Conservation (phyloP, 2,888 invertebrate species). For the Polymixis flavicincta region DNA sequence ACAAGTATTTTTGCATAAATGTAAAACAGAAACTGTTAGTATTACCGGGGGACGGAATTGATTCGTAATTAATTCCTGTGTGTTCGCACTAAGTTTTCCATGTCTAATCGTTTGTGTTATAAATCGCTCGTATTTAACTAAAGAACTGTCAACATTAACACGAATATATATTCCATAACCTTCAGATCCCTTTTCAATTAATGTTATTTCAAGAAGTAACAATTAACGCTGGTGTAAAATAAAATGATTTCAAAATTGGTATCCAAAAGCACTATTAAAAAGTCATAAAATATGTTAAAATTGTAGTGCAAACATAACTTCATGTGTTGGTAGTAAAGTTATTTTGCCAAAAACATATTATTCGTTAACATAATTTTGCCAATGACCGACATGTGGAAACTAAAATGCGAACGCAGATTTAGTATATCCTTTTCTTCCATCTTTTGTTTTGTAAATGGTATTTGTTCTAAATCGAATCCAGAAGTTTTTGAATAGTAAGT, state of each 20-base stretch:
- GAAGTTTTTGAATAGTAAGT: neutral
- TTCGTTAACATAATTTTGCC: neutral
- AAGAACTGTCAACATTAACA: neutral
- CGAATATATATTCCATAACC: neutral
- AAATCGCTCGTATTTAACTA: neutral
- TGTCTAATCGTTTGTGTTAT: neutral
- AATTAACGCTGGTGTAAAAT: neutral
- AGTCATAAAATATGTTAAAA: neutral
- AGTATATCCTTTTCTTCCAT: neutral
- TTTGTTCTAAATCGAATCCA: neutral
- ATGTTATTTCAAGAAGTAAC: neutral
- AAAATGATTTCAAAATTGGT: neutral
- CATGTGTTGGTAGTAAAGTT: neutral
- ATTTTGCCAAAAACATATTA: neutral
- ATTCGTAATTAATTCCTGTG: neutral
- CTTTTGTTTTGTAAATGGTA: neutral
- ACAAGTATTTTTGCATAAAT: conserved; percentile 1
- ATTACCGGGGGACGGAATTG: neutral
- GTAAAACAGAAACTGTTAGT: neutral
- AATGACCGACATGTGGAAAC: too few species aligned
- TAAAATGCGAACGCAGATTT: too few species aligned
- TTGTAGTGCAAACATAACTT: neutral
- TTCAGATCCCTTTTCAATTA: neutral
- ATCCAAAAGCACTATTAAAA: neutral
- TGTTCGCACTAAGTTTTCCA: neutral